Evolutionary conservation across 2,888 invertebrate genomes (phyloP).

Genomic region (Zele albiditarsus): DNA sequence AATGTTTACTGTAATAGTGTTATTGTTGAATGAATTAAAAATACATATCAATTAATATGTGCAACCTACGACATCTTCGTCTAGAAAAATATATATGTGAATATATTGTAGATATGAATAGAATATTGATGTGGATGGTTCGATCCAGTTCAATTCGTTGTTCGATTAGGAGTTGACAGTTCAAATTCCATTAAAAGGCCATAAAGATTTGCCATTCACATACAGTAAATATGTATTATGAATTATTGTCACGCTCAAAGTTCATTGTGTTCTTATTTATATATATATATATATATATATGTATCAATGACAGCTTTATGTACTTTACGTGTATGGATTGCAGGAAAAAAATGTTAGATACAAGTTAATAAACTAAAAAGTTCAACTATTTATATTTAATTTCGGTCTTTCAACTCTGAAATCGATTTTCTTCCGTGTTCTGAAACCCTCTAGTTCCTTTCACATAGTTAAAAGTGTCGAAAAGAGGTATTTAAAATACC

Average conservation of each 20-base stretch:
- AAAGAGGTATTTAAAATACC: background rate
- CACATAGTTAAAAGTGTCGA: slow-evolving; percentile 8
- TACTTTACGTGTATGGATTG: background rate
- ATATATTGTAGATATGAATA: slow-evolving; percentile 47
- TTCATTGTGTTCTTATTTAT: slow-evolving; percentile 41
- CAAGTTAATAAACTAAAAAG: background rate
- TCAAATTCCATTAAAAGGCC: slow-evolving; percentile 52
- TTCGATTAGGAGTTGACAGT: slow-evolving; percentile 46
- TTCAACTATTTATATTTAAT: background rate
- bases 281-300: background rate
- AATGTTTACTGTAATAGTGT: background rate
- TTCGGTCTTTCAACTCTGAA: background rate
- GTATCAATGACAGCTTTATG: slow-evolving; percentile 5
- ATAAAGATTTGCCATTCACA: slow-evolving; percentile 52
- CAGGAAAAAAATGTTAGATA: background rate
- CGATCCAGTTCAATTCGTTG: slow-evolving; percentile 51
- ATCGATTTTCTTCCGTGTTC: background rate
- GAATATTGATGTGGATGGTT: slow-evolving; percentile 38
- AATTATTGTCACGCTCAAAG: slow-evolving; percentile 54
- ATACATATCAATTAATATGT: background rate
- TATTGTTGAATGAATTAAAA: background rate
- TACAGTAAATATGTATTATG: slow-evolving; percentile 41
- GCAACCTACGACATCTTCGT: slow-evolving; percentile 53
- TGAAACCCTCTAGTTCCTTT: background rate
- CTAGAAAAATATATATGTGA: slow-evolving; percentile 54